These are phyloP conservation scores for Pherbina coryleti DNA, from an alignment of 2,888 invertebrate species.

Conservation along the genomic window DNA sequence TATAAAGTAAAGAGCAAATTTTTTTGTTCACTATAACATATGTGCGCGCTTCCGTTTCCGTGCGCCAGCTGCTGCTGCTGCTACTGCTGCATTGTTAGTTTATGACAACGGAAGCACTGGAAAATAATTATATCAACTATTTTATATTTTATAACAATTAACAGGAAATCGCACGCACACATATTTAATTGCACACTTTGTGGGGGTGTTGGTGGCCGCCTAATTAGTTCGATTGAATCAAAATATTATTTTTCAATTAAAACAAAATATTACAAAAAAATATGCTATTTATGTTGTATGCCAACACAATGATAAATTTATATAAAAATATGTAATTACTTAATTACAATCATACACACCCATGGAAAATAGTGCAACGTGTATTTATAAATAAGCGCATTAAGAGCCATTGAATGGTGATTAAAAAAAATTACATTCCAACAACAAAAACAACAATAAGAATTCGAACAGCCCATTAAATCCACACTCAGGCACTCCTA, in stretches of 20 bases:
- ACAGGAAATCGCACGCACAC: neutral
- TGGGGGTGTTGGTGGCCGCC: constrained; percentile 6
- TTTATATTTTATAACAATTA: neutral
- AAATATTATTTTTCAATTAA: constrained; percentile 30
- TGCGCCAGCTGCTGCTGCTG: neutral
- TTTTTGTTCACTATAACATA: neutral
- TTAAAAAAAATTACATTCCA: constrained; percentile 20
- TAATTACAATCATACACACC: neutral
- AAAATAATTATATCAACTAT: constrained; percentile 1
- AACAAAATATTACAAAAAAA: no score
- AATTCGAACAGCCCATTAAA: no score
- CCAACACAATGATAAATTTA: neutral
- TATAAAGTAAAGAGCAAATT: neutral
- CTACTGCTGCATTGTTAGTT: neutral
- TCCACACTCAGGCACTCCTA: neutral
- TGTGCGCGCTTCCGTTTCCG: constrained; percentile 27
- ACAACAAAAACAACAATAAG: neutral
- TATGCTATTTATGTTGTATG: no score
- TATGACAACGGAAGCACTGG: neutral
- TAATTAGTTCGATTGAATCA: constrained; percentile 19
- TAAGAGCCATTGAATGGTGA: constrained; percentile 24
- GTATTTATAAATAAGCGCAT: constrained; percentile 22
- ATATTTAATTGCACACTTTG: neutral
- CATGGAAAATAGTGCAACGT: constrained; percentile 1
- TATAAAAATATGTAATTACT: neutral